These are phyloP conservation scores for Astyanax mexicanus DNA, from an alignment of 2,797 vertebrate species.

Conservation along the genomic window DNA sequence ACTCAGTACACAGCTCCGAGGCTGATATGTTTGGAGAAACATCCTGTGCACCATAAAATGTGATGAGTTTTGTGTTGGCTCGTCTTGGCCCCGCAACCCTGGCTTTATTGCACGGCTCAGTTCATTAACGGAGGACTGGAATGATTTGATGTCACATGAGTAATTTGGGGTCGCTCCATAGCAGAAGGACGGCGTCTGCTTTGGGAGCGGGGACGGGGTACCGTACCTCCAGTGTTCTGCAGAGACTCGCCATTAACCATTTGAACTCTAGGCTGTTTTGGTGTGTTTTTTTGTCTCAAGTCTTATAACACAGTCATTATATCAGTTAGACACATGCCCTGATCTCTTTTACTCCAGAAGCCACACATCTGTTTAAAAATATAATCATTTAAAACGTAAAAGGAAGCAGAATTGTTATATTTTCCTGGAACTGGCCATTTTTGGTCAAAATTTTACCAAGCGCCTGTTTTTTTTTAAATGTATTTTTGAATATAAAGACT, in stretches of 20 bases:
- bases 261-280: too few species aligned
- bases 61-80: slow-evolving; percentile 48
- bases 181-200: slow-evolving; percentile 22
- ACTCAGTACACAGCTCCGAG: slow-evolving; percentile 29
- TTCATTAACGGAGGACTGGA: slow-evolving; percentile 61
- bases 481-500: too few species aligned
- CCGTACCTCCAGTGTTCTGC: neutral
- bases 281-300: too few species aligned
- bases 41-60: slow-evolving; percentile 50
- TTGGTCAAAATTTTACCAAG: too few species aligned
- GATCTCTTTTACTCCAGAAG: too few species aligned
- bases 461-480: too few species aligned
- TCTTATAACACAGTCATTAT: too few species aligned
- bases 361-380: too few species aligned
- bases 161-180: slow-evolving; percentile 41
- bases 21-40: slow-evolving; percentile 50
- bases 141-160: slow-evolving; percentile 61
- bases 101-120: slow-evolving; percentile 53
- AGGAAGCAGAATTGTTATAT: too few species aligned
- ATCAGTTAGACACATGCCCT: too few species aligned
- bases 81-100: slow-evolving; percentile 47
- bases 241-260: slow-evolving; percentile 1
- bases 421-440: too few species aligned
- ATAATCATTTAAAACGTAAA: too few species aligned
- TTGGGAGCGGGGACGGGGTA: slow-evolving; percentile 21